Evolutionary conservation across 64 coral and sea anemone species (phyloP).

Genomic region (Stichodactyla helianthus): DNA sequence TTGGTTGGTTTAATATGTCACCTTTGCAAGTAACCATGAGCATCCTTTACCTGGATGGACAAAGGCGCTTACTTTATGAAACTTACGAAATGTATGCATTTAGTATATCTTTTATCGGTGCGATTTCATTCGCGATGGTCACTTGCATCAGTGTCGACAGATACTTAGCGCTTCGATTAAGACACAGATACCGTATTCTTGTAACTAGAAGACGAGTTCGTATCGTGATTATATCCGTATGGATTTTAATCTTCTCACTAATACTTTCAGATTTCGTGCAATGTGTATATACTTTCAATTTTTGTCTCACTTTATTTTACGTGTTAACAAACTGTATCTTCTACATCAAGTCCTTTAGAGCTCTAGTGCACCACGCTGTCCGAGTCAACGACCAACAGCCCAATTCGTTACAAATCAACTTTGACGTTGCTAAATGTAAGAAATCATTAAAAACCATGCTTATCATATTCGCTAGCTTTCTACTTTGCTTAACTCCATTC

Average conservation of each 20-base stretch:
- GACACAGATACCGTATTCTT: not conserved
- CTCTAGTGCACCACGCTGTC: not conserved
- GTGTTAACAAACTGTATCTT: conserved; percentile 24
- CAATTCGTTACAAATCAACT: not conserved
- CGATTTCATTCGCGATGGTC: not conserved
- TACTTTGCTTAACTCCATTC: not conserved
- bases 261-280: no score
- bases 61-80: not conserved
- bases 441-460: not conserved
- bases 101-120: not conserved
- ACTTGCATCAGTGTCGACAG: not conserved
- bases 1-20: not conserved
- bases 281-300: not conserved
- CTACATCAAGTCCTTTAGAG: not conserved
- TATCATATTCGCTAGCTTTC: not conserved
- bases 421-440: not conserved
- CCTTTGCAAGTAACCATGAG: not conserved
- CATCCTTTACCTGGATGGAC: not conserved
- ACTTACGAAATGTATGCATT: not conserved
- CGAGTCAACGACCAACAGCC: conserved; percentile 11
- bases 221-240: not conserved
- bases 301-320: no score
- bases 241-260: not conserved
- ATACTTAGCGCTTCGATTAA: not conserved
- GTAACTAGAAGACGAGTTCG: not conserved